Evolutionary conservation across 2,888 invertebrate genomes (phyloP), one percentile per base, ranked within the genome.

Genomic region (Nemapogon koenigi): DNA sequence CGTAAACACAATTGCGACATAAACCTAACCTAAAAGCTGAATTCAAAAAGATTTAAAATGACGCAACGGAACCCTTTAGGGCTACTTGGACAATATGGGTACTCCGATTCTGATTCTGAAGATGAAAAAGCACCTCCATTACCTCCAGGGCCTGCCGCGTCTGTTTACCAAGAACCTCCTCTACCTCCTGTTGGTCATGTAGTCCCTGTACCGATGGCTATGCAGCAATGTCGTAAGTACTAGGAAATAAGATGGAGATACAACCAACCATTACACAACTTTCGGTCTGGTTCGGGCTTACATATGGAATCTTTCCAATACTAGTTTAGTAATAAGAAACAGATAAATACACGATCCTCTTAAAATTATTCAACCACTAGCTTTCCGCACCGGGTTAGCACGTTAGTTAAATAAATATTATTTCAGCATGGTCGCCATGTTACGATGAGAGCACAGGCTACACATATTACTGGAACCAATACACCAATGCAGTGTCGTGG

Each of bases 401-500:
- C n/a, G n/a, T n/a, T n/a, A n/a, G n/a, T n/a, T n/a, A n/a, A n/a
- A 32, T 19, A 14, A 25, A 36, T 2, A 22, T 25, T 18, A 35
- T 49, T 53, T 2, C 59, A 82, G 83, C 76, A 1, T 84, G 84
- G 84, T 83, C 83, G 37, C 82, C 83, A 4, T 84, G 83, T 45
- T 81, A 81, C 37, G 84, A 84, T 55, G 81, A 82, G 43, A 59
- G 61, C 41, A 81, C 82, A 40, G 84, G 84, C 1, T 84, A 80
- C 53, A 79, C 81, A 2, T 84, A 84, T 54, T 84, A 83, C 51
- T 84, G 84, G 84, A 82, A 84, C 53, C 73, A 81, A 44, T 63
- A 70, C 32, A 83, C 83, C 1, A 84, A 84, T 57, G 81, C 80
- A 16, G 84, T 84, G 8, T 82, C 83, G 1, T 84, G 84, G 84